Evolutionary conservation across 2,888 invertebrate species (phyloP).

Genomic region (Gari tellinella): DNA sequence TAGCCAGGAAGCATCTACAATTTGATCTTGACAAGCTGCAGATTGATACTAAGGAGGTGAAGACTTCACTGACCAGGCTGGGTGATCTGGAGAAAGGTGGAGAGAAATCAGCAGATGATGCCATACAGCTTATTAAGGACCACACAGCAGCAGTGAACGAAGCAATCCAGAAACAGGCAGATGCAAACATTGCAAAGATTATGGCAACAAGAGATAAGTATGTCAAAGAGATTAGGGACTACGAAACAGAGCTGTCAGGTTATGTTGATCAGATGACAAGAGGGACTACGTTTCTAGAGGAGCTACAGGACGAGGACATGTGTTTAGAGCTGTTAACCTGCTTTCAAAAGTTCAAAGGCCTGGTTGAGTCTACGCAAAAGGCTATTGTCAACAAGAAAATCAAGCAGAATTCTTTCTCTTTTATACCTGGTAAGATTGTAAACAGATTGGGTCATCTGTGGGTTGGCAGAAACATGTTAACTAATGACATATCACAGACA

Average conservation of each 20-base stretch:
- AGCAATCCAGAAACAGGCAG: conserved; percentile 58
- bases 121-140: conserved; percentile 58
- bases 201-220: conserved; percentile 59
- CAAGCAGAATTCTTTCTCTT: conserved; percentile 50
- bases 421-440: conserved; percentile 48
- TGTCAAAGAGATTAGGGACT: conserved; percentile 53
- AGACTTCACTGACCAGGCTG: conserved; percentile 51
- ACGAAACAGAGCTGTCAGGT: conserved; percentile 56
- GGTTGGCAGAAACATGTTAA: conserved; percentile 24
- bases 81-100: conserved; percentile 59
- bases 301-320: conserved; percentile 75
- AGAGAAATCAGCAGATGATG: conserved; percentile 57
- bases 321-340: conserved; percentile 73
- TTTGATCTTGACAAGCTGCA: conserved; percentile 67
- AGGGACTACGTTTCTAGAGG: conserved; percentile 69
- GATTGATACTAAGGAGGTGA: conserved; percentile 55
- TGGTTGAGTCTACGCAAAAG: conserved; percentile 45
- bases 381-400: conserved; percentile 52
- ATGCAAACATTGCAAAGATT: conserved; percentile 58
- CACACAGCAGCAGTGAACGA: conserved; percentile 59
- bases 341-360: conserved; percentile 58
- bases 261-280: conserved; percentile 63
- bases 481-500: conserved; percentile 19
- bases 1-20: conserved; percentile 66
- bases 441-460: conserved; percentile 37